Evolutionary conservation across 2,888 invertebrate species (phyloP).

Genomic region (Diaprepes abbreviatus): DNA sequence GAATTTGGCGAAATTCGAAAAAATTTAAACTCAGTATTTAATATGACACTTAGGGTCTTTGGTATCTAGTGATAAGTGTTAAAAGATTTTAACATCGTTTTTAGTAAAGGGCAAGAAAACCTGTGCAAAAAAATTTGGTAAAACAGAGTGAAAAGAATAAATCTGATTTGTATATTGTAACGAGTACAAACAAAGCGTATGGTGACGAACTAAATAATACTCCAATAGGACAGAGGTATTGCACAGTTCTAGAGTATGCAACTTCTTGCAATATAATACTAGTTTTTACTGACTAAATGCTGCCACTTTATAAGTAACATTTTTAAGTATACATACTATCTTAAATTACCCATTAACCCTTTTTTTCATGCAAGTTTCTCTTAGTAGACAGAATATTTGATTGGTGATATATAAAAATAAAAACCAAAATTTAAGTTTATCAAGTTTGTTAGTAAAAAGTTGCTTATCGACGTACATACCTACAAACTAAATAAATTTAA

Average conservation of each 20-base stretch:
- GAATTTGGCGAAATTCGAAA: conserved; percentile 65
- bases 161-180: conserved; percentile 56
- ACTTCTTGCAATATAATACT: conserved; percentile 62
- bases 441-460: conserved; percentile 8
- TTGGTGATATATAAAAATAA: background rate
- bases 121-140: conserved; percentile 54
- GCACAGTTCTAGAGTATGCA: conserved; percentile 63
- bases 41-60: conserved; percentile 67
- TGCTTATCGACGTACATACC: background rate
- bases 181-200: conserved; percentile 62
- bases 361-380: conserved; percentile 50
- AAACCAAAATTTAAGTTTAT: conserved; percentile 11
- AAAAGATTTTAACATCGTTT: conserved; percentile 45
- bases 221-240: conserved; percentile 64
- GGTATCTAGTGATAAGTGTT: conserved; percentile 64
- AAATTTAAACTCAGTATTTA: conserved; percentile 50
- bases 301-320: conserved; percentile 63
- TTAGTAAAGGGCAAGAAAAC: conserved; percentile 59
- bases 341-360: conserved; percentile 60
- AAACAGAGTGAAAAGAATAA: conserved; percentile 47
- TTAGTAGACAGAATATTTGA: conserved; percentile 36
- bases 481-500: conserved; percentile 19
- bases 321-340: conserved; percentile 54
- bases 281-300: conserved; percentile 66
- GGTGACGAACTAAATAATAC: conserved; percentile 44